phyloP scores from a whole-genome alignment of 1,140 invertebrate species.

The Drosophila neocordata region DNA sequence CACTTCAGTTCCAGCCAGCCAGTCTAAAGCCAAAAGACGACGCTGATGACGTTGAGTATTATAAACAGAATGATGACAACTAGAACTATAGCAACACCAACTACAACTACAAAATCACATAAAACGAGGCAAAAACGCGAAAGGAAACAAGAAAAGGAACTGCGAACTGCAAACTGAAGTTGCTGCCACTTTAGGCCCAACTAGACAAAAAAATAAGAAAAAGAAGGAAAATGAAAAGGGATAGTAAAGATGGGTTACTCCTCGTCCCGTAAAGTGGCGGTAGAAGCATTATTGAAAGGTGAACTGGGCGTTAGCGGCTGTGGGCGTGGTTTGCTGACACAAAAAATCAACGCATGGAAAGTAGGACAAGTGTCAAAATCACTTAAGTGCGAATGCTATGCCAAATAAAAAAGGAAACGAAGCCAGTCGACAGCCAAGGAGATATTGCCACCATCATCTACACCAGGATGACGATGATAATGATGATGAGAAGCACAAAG shows the following conservation, averaged over 20 bases:
- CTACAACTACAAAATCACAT: conserved; percentile 36
- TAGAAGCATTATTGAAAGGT: conserved; percentile 70
- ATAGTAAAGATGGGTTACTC: conserved; percentile 30
- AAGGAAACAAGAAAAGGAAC: conserved; percentile 41
- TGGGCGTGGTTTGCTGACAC: conserved; percentile 58
- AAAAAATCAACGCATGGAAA: conserved; percentile 80
- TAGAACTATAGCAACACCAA: conserved; percentile 50
- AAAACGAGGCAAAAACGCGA: conserved; percentile 31
- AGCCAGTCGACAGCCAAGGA: conserved; percentile 26
- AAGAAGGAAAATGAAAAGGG: conserved; percentile 13
- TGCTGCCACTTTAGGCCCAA: conserved; percentile 14
- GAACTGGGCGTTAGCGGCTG: conserved; percentile 46
- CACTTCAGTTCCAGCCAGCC: conserved; percentile 58
- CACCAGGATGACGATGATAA: conserved; percentile 44
- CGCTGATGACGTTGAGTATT: conserved; percentile 71
- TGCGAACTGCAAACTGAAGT: conserved; percentile 12
- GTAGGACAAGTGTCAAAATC: conserved; percentile 79
- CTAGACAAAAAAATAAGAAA: conserved; percentile 11
- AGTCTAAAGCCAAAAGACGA: conserved; percentile 60
- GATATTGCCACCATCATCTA: conserved; percentile 40
- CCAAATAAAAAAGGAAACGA: conserved; percentile 75
- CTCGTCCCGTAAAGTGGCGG: conserved; percentile 20
- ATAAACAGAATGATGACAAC: conserved; percentile 74
- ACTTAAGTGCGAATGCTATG: conserved; percentile 77
- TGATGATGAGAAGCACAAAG: conserved; percentile 33